Evolutionary conservation across 2,888 invertebrate species (phyloP), one percentile per base, ranked within the genome.

Genomic region (Conistra vaccinii): DNA sequence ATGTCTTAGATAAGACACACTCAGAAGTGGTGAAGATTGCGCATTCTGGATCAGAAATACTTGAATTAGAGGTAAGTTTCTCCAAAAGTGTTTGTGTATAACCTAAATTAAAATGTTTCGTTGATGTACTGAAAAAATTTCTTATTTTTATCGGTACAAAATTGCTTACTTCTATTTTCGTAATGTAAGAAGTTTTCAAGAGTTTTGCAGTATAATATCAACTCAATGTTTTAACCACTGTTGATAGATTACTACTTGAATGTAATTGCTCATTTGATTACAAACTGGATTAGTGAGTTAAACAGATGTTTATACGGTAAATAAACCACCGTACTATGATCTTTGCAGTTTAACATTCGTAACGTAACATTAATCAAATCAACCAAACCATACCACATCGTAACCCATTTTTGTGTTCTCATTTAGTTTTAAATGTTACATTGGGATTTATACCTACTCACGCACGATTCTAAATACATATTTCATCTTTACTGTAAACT

Each of bases 11-110:
- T 92, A 98, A 98, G 87, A 98, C 98, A 87, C 99, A 99, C 95
- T 98, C 98, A 45, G 99, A 99, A 93, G 99, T 99, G 61, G 98
- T 99, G 61, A 97, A 98, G 93, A 98, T 99, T 83, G 99, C 99
- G 3, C 98, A 99, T 92, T 98, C 98, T 78, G 98, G 99, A 92
- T 97, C 98, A 61, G 98, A 98, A 93, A 97, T 98, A 77, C 97
- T 99, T 84, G 98, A 98, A 90, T 96, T 99, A 87, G 98, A 99
- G 94, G 97, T 97, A 92, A 94, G 92, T 91, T 79, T 71, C 39
- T 23, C 20, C n/a, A 35, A 32, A 35, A n/a, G 17, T 32, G n/a
- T 48, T 45, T 65, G 14, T 61, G n/a, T 17, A 9, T 48, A 29
- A 23, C 32, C 14, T 14, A 42, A 42, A 42, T 42, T 42, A 42